Conservation (phyloP, 2,888 invertebrate species). For the Sepiola atlantica region DNA sequence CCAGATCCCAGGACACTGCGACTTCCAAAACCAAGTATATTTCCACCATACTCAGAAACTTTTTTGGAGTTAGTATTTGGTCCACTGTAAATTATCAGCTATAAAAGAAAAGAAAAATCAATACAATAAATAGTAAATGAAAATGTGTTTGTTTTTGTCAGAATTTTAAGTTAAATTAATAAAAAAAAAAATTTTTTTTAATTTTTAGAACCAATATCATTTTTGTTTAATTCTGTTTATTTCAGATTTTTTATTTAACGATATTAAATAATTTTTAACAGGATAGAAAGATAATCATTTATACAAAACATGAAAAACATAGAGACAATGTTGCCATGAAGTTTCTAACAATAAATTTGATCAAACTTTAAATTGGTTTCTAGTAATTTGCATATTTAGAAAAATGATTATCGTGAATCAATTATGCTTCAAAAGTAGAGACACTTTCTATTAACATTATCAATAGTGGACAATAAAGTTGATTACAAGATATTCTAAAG, state of each 20-base stretch:
- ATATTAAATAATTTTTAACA: background rate
- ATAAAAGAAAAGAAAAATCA: slow-evolving; percentile 38
- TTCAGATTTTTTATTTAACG: background rate
- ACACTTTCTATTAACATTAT: too few species aligned
- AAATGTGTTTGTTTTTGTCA: background rate
- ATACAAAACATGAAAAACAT: background rate
- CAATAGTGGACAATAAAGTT: too few species aligned
- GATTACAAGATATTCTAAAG: too few species aligned
- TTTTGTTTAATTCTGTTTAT: background rate
- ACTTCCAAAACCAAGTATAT: slow-evolving; percentile 74
- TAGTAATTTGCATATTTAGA: too few species aligned
- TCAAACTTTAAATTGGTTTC: too few species aligned
- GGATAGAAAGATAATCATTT: background rate
- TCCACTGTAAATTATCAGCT: slow-evolving; percentile 73
- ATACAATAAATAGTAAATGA: background rate
- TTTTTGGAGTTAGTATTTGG: slow-evolving; percentile 72
- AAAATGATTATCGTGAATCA: too few species aligned
- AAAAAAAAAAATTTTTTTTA: too few species aligned
- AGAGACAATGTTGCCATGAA: background rate
- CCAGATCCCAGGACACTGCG: slow-evolving; percentile 74
- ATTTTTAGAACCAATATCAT: background rate
- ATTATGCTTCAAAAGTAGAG: too few species aligned
- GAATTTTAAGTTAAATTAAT: too few species aligned
- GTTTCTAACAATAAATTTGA: background rate
- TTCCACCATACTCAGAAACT: slow-evolving; percentile 74